phyloP scores from a whole-genome alignment of 1,140 invertebrate species.

The silkworm (Bombyx mori) region ASM3026992v2 NC_085117.1:15307001-15307500 shows the following conservation, averaged over 20 bases:
- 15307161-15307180: constrained; percentile 81
- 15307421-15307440: constrained; percentile 5
- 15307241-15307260: constrained; percentile 73
- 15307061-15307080: constrained; percentile 74
- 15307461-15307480: background rate
- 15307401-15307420: background rate
- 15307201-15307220: constrained; percentile 92
- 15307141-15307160: constrained; percentile 73
- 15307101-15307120: constrained; percentile 47
- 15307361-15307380: background rate
- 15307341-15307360: background rate
- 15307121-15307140: constrained; percentile 70
- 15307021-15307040: constrained; percentile 41
- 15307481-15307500: constrained; percentile 4
- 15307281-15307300: background rate
- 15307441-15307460: constrained; percentile 2
- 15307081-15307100: constrained; percentile 54
- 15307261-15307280: constrained; percentile 3
- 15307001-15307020: constrained; percentile 56
- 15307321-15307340: background rate
- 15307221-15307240: constrained; percentile 84
- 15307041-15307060: constrained; percentile 77
- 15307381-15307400: background rate
- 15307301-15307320: background rate
- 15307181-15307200: constrained; percentile 80